Percentiles rank a stretch among this genome's conserved stretches.
phyloP scores from a whole-genome alignment of 1,140 invertebrate genomes.

The Hycleus cichorii region DNA sequence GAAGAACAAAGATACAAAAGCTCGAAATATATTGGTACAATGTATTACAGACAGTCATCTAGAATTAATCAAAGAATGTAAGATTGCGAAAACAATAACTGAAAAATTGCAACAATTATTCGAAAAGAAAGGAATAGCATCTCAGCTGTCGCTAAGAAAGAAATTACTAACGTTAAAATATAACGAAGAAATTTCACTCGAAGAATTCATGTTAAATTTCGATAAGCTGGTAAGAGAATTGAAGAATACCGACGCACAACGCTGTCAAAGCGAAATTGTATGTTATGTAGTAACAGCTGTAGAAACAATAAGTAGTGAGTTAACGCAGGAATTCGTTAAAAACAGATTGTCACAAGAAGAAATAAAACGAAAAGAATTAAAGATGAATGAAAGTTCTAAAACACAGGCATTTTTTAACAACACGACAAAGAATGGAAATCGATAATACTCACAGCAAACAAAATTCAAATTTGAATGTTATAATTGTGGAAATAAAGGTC shows the following conservation, averaged over 20 bases:
- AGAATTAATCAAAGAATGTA: background rate
- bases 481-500: background rate
- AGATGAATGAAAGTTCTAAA: too few relatives aligned
- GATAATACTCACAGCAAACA: background rate
- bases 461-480: slow-evolving; percentile 1
- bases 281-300: slow-evolving; percentile 41
- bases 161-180: background rate
- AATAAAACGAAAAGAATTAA: background rate
- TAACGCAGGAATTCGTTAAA: slow-evolving; percentile 18
- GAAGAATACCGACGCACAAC: slow-evolving; percentile 13
- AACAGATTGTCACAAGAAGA: background rate
- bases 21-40: background rate
- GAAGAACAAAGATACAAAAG: background rate
- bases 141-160: background rate
- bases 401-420: background rate
- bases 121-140: background rate
- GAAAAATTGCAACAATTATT: background rate
- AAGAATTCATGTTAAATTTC: slow-evolving; percentile 4
- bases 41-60: background rate
- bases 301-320: slow-evolving; percentile 38
- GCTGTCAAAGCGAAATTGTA: slow-evolving; percentile 25
- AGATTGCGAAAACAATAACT: background rate
- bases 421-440: background rate
- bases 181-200: background rate
- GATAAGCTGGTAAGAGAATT: slow-evolving; percentile 10